These are phyloP conservation scores for Alloplasta piceator DNA, from an alignment of 2,888 invertebrate species.

Conservation along the genomic window DNA sequence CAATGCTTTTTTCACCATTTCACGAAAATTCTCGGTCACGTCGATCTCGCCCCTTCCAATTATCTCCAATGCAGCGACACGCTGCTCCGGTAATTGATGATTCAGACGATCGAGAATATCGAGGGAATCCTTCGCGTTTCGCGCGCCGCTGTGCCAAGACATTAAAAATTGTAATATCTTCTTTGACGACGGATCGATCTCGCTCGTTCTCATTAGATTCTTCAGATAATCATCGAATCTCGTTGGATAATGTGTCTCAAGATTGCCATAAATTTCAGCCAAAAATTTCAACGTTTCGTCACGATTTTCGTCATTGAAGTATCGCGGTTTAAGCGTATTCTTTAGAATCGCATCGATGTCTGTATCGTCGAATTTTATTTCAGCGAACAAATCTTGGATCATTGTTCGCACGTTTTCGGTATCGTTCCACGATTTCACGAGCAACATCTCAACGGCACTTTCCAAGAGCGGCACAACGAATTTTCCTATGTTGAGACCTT, in stretches of 20 bases:
- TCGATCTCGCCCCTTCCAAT: constrained; percentile 83
- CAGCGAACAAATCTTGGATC: constrained; percentile 86
- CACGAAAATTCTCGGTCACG: constrained; percentile 79
- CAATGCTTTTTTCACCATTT: constrained; percentile 87
- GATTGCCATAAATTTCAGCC: constrained; percentile 71
- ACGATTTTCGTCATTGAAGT: not conserved
- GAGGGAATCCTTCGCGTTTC: constrained; percentile 73
- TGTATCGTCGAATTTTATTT: constrained; percentile 85
- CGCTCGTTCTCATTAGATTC: constrained; percentile 83
- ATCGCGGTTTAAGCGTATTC: constrained; percentile 65
- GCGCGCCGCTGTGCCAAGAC: constrained; percentile 76
- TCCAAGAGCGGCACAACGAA: constrained; percentile 86
- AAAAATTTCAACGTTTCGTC: constrained; percentile 70
- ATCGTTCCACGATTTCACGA: constrained; percentile 80
- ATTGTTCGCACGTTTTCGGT: constrained; percentile 84
- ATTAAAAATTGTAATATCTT: constrained; percentile 75
- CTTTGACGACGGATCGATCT: constrained; percentile 68
- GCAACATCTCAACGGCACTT: constrained; percentile 84
- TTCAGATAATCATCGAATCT: constrained; percentile 89
- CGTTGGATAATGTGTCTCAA: constrained; percentile 89
- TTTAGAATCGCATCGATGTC: constrained; percentile 80
- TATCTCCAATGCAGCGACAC: constrained; percentile 88
- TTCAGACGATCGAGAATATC: constrained; percentile 84
- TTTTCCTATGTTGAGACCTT: constrained; percentile 85
- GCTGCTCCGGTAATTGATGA: constrained; percentile 87